Evolutionary conservation across 2,888 invertebrate species (phyloP).

Genomic region (Drosophila merina): DNA sequence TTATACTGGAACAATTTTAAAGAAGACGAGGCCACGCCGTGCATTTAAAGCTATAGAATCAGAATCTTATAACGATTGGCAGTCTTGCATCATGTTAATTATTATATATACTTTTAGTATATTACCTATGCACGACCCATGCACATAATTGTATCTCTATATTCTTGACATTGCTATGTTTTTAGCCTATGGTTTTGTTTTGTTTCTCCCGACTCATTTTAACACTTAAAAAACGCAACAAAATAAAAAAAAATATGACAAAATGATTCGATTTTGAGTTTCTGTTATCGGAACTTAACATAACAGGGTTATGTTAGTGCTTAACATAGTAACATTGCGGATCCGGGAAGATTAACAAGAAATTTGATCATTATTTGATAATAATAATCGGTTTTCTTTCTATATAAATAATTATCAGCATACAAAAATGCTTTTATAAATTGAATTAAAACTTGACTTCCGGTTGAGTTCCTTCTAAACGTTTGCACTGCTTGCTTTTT

Average conservation of each 20-base stretch:
- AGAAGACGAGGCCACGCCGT: slow-evolving; percentile 41
- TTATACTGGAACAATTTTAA: slow-evolving; percentile 45
- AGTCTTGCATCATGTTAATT: slow-evolving; percentile 62
- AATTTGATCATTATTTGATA: neutral
- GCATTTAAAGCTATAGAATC: slow-evolving; percentile 62
- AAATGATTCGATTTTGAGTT: slow-evolving; percentile 32
- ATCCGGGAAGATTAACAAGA: slow-evolving; percentile 19
- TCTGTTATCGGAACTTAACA: slow-evolving; percentile 40
- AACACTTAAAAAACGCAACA: slow-evolving; percentile 38
- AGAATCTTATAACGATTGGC: slow-evolving; percentile 28
- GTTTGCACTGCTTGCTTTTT: slow-evolving; percentile 13
- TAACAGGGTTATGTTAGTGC: slow-evolving; percentile 51
- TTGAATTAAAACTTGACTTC: neutral
- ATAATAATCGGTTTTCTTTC: neutral
- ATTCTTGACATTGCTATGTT: slow-evolving; percentile 29
- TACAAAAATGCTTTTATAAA: neutral
- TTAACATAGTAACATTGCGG: slow-evolving; percentile 47
- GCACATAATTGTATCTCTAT: slow-evolving; percentile 58
- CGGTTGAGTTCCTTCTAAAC: neutral
- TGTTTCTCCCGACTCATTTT: slow-evolving; percentile 59
- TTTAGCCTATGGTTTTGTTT: slow-evolving; percentile 41
- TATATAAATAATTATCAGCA: neutral
- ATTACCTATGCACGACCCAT: slow-evolving; percentile 61
- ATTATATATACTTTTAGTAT: slow-evolving; percentile 42
- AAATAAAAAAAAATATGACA: slow-evolving; percentile 51